Conservation (phyloP, 2,888 invertebrate species). For the Agriopis leucophaearia region DNA sequence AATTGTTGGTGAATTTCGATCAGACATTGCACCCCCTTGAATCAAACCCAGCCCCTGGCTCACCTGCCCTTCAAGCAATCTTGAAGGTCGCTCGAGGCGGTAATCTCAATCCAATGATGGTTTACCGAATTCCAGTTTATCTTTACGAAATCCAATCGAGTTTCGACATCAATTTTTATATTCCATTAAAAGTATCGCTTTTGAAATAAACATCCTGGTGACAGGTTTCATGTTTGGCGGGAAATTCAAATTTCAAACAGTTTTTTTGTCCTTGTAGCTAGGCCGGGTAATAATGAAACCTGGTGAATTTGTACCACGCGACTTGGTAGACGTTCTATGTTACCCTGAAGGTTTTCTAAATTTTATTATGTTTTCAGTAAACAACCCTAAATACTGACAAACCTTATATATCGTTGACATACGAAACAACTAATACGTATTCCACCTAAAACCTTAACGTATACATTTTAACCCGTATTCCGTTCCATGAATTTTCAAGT, state of each 20-base stretch:
- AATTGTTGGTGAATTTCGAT: not conserved
- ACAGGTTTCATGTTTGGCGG: too few relatives aligned
- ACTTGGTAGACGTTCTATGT: too few relatives aligned
- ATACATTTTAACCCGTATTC: conserved; percentile 10
- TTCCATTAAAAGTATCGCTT: conserved; percentile 22
- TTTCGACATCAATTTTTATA: conserved; percentile 22
- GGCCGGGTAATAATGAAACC: too few relatives aligned
- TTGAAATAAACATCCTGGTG: too few relatives aligned
- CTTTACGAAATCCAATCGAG: conserved; percentile 27
- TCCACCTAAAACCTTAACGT: not conserved
- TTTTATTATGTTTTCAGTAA: too few relatives aligned
- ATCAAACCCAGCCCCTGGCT: not conserved
- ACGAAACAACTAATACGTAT: not conserved
- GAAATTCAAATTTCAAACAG: too few relatives aligned
- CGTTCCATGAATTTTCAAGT: conserved; percentile 31
- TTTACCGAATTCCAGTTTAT: conserved; percentile 29
- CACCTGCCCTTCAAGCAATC: conserved; percentile 7
- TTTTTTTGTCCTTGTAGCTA: too few relatives aligned
- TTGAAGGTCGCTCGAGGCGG: conserved; percentile 9
- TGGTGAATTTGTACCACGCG: too few relatives aligned
- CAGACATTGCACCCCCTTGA: not conserved
- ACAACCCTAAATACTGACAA: too few relatives aligned
- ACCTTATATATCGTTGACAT: too few relatives aligned
- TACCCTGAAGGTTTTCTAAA: too few relatives aligned
- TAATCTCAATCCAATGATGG: conserved; percentile 20